Conservation (phyloP, 2,888 invertebrate genomes). For the Caenorhabditis sp. region DNA sequence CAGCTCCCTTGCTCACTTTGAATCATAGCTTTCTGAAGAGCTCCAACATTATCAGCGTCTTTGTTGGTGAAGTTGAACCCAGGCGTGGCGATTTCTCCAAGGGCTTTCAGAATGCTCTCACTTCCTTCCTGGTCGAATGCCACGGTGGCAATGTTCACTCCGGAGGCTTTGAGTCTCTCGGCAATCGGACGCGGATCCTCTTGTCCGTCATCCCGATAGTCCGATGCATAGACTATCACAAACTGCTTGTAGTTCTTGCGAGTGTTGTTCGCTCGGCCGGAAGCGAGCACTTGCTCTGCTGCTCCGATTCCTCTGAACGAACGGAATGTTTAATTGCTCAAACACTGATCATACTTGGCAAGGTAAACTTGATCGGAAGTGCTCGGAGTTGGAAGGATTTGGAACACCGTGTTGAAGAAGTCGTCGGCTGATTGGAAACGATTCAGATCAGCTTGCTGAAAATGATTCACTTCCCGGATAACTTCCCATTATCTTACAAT, state of each 20-base stretch:
- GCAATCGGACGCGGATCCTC: slow-evolving; percentile 47
- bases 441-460: slow-evolving; percentile 33
- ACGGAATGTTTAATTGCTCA: no score
- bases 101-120: slow-evolving; percentile 26
- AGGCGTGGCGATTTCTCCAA: slow-evolving; percentile 50
- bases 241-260: slow-evolving; percentile 38
- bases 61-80: slow-evolving; percentile 40
- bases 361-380: slow-evolving; percentile 30
- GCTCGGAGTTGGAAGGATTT: slow-evolving; percentile 8
- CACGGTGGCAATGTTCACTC: slow-evolving; percentile 48
- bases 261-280: slow-evolving; percentile 6
- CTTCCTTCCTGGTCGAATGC: slow-evolving; percentile 54
- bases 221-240: slow-evolving; percentile 36
- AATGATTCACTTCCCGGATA: not conserved
- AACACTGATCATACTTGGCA: no score
- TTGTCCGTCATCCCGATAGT: slow-evolving; percentile 46
- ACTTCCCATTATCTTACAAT: no score
- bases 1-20: slow-evolving; percentile 30
- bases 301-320: slow-evolving; percentile 33
- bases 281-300: slow-evolving; percentile 20
- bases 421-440: slow-evolving; percentile 23
- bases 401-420: slow-evolving; percentile 16
- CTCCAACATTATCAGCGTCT: slow-evolving; percentile 45
- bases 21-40: slow-evolving; percentile 41
- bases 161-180: slow-evolving; percentile 50